Conservation (phyloP, 2,888 invertebrate genomes). For the Cylloceria caligata region DNA sequence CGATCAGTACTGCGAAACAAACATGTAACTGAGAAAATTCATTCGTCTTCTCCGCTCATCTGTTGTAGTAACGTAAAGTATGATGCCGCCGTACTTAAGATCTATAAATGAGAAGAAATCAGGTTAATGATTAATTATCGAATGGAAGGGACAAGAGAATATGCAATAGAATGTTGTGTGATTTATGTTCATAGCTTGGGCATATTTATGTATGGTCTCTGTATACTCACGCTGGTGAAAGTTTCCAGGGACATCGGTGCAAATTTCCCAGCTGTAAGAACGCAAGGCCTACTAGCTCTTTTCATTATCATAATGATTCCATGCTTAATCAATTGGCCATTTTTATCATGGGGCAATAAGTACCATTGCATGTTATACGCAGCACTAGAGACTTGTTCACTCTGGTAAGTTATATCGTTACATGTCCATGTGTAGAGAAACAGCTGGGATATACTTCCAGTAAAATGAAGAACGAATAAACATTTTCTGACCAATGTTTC, state of each 20-base stretch:
- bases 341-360: constrained; percentile 66
- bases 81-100: constrained; percentile 67
- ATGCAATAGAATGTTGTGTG: background rate
- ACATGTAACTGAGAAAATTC: background rate
- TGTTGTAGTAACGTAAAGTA: constrained; percentile 69
- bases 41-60: constrained; percentile 57
- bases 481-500: constrained; percentile 62
- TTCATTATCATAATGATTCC: constrained; percentile 70
- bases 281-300: constrained; percentile 71
- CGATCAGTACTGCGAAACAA: background rate
- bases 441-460: constrained; percentile 71
- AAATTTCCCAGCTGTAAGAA: constrained; percentile 74
- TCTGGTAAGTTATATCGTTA: constrained; percentile 73
- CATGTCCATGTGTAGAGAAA: constrained; percentile 74
- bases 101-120: constrained; percentile 47
- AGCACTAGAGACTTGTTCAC: constrained; percentile 66
- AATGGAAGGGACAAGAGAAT: background rate
- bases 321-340: constrained; percentile 67
- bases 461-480: constrained; percentile 70
- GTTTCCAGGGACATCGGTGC: constrained; percentile 73
- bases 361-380: constrained; percentile 74
- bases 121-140: background rate
- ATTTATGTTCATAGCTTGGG: background rate
- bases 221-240: constrained; percentile 70
- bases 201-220: too few relatives aligned